Conservation (phyloP, 30 jellyfish, hydroid and myxozoan species). For the Haliclystus octoradiatus region DNA sequence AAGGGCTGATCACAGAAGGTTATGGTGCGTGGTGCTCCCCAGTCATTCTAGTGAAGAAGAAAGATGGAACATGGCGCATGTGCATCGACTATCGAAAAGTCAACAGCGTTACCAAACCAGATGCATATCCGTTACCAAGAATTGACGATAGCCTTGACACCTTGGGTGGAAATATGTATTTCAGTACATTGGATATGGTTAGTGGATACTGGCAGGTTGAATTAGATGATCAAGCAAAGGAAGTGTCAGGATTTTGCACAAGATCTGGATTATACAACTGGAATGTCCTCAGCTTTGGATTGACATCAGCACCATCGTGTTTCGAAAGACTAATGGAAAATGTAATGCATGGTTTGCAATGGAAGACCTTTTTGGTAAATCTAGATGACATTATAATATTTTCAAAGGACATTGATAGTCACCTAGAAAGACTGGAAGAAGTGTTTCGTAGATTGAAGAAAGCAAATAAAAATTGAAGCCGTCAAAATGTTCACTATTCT, state of each 20-base stretch:
- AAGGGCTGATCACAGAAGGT: too few species aligned
- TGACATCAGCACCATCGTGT: slow-evolving; percentile 21
- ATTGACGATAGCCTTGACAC: slow-evolving; percentile 44
- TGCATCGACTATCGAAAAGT: too few species aligned
- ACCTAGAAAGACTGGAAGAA: slow-evolving; percentile 12
- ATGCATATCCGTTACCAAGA: slow-evolving; percentile 47
- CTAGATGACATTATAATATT: slow-evolving; percentile 26
- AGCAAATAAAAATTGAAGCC: slow-evolving; percentile 36
- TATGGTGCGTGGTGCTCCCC: too few species aligned
- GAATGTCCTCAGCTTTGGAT: slow-evolving; percentile 26
- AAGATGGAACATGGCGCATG: too few species aligned
- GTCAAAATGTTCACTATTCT: slow-evolving; percentile 22
- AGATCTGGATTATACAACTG: slow-evolving; percentile 19
- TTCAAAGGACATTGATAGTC: slow-evolving; percentile 24
- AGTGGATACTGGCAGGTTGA: slow-evolving; percentile 50
- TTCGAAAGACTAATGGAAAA: slow-evolving; percentile 35
- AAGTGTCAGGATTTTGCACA: slow-evolving; percentile 32
- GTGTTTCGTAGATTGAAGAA: slow-evolving; percentile 20
- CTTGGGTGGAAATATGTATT: slow-evolving; percentile 18
- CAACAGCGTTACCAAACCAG: too few species aligned
- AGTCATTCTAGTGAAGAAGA: too few species aligned
- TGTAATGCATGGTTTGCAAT: slow-evolving; percentile 27
- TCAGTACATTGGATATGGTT: slow-evolving; percentile 22
- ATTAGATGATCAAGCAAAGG: slow-evolving; percentile 4
- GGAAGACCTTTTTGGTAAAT: slow-evolving; percentile 23